phyloP scores from a whole-genome alignment of 1,140 invertebrate genomes.

The Caerostris extrusa region DNA sequence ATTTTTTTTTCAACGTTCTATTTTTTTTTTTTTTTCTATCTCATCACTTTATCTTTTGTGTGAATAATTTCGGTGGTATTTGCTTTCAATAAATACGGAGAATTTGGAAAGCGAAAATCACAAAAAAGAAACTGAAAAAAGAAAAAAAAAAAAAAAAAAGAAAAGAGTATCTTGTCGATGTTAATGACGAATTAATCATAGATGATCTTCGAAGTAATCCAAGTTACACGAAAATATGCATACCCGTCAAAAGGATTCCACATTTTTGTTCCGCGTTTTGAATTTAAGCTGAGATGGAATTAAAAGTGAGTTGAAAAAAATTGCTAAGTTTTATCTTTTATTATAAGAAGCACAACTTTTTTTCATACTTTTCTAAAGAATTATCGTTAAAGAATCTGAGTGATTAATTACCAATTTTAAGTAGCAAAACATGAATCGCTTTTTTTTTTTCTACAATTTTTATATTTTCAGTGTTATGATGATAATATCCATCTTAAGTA shows the following conservation, averaged over 20 bases:
- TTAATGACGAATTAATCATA: conserved; percentile 68
- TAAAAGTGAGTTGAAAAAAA: conserved; percentile 28
- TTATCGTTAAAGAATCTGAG: background rate
- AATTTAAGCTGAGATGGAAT: conserved; percentile 18
- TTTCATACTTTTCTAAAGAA: background rate
- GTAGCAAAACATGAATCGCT: background rate
- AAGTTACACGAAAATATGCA: conserved; percentile 59
- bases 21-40: conserved; percentile 24
- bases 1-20: background rate
- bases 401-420: conserved; percentile 21
- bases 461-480: too few relatives aligned
- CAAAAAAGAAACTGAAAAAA: background rate
- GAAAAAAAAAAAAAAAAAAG: background rate
- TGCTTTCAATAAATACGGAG: conserved; percentile 49
- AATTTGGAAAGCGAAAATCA: conserved; percentile 18
- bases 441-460: too few relatives aligned
- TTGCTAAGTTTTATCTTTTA: background rate
- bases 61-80: conserved; percentile 64
- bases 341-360: background rate
- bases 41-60: conserved; percentile 39
- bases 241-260: conserved; percentile 38
- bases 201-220: conserved; percentile 63
- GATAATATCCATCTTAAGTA: too few relatives aligned
- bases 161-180: conserved; percentile 31
- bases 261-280: background rate